Percentiles rank a stretch among this genome's conserved stretches.
These are phyloP conservation scores for Oxyteleia sp. DNA, from an alignment of 2,888 invertebrate species.

Conservation along the genomic window DNA sequence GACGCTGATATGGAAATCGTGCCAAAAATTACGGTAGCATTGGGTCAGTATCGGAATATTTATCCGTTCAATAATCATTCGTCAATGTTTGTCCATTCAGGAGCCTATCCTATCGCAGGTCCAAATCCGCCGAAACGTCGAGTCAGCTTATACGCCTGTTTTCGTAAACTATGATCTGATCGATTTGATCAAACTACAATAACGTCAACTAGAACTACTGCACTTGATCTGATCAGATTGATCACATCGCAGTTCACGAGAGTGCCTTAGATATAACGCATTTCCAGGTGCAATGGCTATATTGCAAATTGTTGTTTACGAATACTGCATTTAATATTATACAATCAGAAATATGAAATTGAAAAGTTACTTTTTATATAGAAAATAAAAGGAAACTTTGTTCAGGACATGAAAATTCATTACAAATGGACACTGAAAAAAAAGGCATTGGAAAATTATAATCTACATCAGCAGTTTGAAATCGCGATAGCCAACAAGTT, in stretches of 20 bases:
- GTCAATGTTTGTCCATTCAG: slow-evolving; percentile 48
- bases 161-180: slow-evolving; percentile 61
- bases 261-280: slow-evolving; percentile 19
- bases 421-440: too few species aligned
- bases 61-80: slow-evolving; percentile 55
- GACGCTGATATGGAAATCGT: slow-evolving; percentile 17
- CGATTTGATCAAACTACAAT: slow-evolving; percentile 42
- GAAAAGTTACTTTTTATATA: too few species aligned
- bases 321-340: background rate
- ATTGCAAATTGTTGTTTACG: slow-evolving; percentile 7
- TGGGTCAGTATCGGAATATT: slow-evolving; percentile 27
- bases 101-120: slow-evolving; percentile 30
- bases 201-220: slow-evolving; percentile 39
- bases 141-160: slow-evolving; percentile 53
- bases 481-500: too few species aligned
- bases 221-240: slow-evolving; percentile 46
- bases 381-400: too few species aligned
- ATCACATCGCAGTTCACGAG: slow-evolving; percentile 24
- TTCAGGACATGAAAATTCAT: too few species aligned
- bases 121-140: slow-evolving; percentile 21
- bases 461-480: too few species aligned
- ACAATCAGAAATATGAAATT: too few species aligned
- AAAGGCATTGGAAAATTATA: too few species aligned
- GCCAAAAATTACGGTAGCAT: slow-evolving; percentile 23
- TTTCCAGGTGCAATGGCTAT: slow-evolving; percentile 9